Percentiles rank a stretch among this genome's conserved stretches.
Conservation (phyloP, 2,797 vertebrate genomes). For the Gallinago stenura region DNA sequence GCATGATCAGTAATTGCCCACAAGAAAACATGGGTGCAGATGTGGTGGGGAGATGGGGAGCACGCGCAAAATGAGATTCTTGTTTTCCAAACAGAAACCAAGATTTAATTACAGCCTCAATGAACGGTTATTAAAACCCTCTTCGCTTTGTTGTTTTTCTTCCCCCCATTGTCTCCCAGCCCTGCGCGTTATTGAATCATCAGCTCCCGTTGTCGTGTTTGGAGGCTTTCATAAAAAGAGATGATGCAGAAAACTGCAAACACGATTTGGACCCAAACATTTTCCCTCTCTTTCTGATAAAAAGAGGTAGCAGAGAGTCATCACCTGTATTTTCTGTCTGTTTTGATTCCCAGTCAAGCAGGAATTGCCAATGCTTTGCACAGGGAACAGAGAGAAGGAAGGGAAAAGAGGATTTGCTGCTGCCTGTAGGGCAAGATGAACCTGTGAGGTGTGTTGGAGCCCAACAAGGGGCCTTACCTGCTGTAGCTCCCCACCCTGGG, state of each 20-base stretch:
- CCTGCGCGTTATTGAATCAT: constrained; percentile 76
- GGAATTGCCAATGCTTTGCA: neutral
- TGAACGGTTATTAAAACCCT: constrained; percentile 82
- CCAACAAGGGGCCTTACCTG: neutral
- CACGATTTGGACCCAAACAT: constrained; percentile 67
- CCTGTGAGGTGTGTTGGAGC: neutral
- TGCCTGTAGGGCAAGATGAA: neutral
- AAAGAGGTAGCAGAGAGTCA: constrained; percentile 1
- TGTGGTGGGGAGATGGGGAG: constrained; percentile 52
- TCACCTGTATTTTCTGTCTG: neutral
- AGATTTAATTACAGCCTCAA: constrained; percentile 83
- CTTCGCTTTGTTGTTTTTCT: constrained; percentile 57
- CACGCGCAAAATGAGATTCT: constrained; percentile 78
- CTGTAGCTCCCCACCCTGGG: neutral
- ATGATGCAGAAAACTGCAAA: constrained; percentile 74
- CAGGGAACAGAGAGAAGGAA: neutral
- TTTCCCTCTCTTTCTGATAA: constrained; percentile 27
- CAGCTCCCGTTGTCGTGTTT: constrained; percentile 75
- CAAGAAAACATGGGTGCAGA: constrained; percentile 76
- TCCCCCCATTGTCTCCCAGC: constrained; percentile 79
- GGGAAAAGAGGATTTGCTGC: neutral
- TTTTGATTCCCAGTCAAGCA: neutral
- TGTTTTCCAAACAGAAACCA: constrained; percentile 83
- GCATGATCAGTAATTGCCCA: constrained; percentile 72
- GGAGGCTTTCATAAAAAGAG: constrained; percentile 73